These are phyloP conservation scores for Dicyrtomina minuta DNA, from an alignment of 2,888 invertebrate genomes.

Conservation along the genomic window DNA sequence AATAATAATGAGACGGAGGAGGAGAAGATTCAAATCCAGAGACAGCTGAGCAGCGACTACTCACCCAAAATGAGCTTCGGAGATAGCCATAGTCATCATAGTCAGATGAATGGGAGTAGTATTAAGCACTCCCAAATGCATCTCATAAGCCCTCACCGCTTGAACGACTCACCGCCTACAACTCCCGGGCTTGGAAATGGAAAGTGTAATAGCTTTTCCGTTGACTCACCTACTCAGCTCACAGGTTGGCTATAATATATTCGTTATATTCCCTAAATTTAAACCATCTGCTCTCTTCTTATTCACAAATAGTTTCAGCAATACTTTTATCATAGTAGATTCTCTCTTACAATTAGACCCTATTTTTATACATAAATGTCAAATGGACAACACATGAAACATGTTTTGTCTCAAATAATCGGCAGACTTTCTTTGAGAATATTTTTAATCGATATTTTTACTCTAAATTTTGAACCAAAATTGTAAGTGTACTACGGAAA, in stretches of 20 bases:
- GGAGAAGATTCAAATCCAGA: not conserved
- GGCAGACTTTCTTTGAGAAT: too few relatives aligned
- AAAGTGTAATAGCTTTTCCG: slow-evolving; percentile 41
- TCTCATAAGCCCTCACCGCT: slow-evolving; percentile 22
- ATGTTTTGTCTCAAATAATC: too few relatives aligned
- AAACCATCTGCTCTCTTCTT: too few relatives aligned
- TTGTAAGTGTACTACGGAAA: too few relatives aligned
- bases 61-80: slow-evolving; percentile 14
- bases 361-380: too few relatives aligned
- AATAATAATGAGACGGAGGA: slow-evolving; percentile 30
- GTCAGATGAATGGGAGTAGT: not conserved
- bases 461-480: too few relatives aligned
- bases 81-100: slow-evolving; percentile 22
- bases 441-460: too few relatives aligned
- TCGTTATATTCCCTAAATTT: too few relatives aligned
- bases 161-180: slow-evolving; percentile 45
- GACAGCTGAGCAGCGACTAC: slow-evolving; percentile 5
- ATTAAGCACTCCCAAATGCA: slow-evolving; percentile 29
- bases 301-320: too few relatives aligned
- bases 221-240: slow-evolving; percentile 44
- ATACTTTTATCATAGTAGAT: too few relatives aligned
- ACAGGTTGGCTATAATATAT: slow-evolving; percentile 37
- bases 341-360: too few relatives aligned
- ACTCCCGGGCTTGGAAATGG: slow-evolving; percentile 43
- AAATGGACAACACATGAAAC: too few relatives aligned